A percentile compares a stretch with the other conserved stretches of the same genome.
Evolutionary conservation across 2,797 vertebrate genomes (phyloP).

Genomic region (Danionella dracula): DNA sequence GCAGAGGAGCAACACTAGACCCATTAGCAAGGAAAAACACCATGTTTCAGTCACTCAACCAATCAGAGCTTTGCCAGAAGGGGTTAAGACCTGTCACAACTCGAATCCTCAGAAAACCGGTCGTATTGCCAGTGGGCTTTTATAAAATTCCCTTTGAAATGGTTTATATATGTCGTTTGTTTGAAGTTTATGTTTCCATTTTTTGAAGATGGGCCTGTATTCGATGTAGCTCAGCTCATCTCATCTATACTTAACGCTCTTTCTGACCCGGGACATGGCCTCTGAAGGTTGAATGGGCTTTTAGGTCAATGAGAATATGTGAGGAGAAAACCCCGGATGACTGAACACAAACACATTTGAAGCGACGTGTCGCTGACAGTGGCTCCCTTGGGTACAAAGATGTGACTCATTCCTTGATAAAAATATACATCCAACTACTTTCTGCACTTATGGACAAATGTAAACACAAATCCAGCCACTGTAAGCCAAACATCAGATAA

Average conservation of each 20-base stretch:
- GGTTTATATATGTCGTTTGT: not conserved
- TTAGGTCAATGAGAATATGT: conserved; percentile 35
- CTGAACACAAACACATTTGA: conserved; percentile 11
- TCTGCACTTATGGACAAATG: conserved; percentile 16
- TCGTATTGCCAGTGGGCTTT: conserved; percentile 8
- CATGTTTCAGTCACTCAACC: not conserved
- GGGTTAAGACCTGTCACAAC: conserved; percentile 22
- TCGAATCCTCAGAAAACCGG: conserved; percentile 14
- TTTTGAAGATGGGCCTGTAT: not conserved
- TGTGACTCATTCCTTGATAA: conserved; percentile 21
- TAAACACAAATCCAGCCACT: not conserved
- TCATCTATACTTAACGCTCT: conserved; percentile 11
- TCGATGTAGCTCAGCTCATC: not conserved
- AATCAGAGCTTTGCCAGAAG: not conserved
- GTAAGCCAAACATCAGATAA: not conserved
- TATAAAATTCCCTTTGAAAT: conserved; percentile 28
- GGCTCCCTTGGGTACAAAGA: not conserved
- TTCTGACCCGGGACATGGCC: conserved; percentile 17
- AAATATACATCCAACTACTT: conserved; percentile 30
- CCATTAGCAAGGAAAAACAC: too few species aligned
- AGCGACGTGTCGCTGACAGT: conserved; percentile 13
- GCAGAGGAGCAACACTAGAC: not conserved
- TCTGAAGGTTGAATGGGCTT: conserved; percentile 35
- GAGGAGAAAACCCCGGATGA: conserved; percentile 20
- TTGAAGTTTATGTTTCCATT: conserved; percentile 17